Base-by-base conservation (phyloP, 1,140 invertebrate genomes). In the Nixonia krombeini region DNA sequence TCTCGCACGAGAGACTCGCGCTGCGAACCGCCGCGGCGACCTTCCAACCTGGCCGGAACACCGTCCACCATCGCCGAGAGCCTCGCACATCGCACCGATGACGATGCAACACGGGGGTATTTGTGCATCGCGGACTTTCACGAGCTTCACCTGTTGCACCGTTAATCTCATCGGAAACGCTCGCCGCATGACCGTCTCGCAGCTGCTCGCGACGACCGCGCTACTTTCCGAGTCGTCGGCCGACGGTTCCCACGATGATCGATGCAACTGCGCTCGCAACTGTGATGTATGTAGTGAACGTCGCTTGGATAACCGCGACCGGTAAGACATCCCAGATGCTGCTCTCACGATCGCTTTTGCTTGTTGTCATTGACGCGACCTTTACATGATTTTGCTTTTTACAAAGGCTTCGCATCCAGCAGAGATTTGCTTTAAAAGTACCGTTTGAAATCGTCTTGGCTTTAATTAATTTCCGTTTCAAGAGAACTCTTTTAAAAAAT, bases 111-210 rank as follows among this genome's bases (percentile, higher is more conserved):
- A 46, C 29, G 33, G 41, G 37, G 35, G 25, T 10, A 49, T 49
- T 63, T 42, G 59, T 47, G 35, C 50, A 45, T 13, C 28, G 40
- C 9, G 44, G n/a, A 59, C 51, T 50, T 49, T 38, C 45, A 49
- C 33, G 56, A 59, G 45, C 15, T 29, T 47, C 52, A 68, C 65
- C 65, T 68, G 66, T 69, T 63, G 66, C 53, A 53, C 58, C 31
- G 53, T 58, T 64, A 70, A 70, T 70, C 62, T 64, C 29, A 45
- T 64, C 40, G 45, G 50, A 53, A 70, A 41, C 23, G 17, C 29
- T 13, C n/a, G n/a, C n/a, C n/a, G n/a, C n/a, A 37, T 26, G 33
- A 13, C 23, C 50, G 31, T 8, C 28, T 21, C n/a, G 8, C 31
- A 25, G 12, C 37, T 28, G 23, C 35, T 49, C 13, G 21, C 15